These are phyloP conservation scores for Phyllotis vaccarum DNA, from an alignment of 2,797 vertebrate genomes.

Conservation along the genomic window DNA sequence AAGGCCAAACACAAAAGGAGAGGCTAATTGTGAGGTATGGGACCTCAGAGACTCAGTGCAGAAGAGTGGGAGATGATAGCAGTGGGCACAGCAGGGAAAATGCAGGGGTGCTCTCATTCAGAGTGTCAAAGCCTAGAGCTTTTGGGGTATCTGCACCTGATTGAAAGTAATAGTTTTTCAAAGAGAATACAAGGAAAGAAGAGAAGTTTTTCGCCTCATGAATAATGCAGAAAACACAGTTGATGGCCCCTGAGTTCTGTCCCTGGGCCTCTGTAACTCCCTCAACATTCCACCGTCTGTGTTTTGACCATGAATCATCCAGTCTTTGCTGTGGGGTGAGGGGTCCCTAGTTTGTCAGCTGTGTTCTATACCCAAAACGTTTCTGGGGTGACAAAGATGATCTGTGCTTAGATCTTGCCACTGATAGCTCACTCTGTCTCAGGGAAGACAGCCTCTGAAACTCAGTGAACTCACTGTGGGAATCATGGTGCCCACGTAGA, in stretches of 20 bases:
- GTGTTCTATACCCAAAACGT: background rate
- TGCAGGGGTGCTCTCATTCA: background rate
- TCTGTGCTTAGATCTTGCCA: conserved; percentile 8
- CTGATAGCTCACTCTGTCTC: background rate
- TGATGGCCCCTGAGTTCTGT: background rate
- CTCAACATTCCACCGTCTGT: background rate
- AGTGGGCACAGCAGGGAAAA: background rate
- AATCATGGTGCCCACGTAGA: background rate
- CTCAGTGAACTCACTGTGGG: background rate
- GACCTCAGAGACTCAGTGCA: background rate
- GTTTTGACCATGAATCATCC: background rate
- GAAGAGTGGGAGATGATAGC: background rate
- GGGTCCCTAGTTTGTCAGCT: background rate
- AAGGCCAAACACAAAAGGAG: background rate
- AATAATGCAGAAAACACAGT: background rate
- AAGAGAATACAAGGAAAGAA: background rate
- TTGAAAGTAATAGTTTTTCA: conserved; percentile 44
- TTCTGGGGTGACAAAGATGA: conserved; percentile 22
- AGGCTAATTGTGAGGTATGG: background rate
- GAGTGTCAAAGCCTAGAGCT: background rate
- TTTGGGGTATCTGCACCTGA: background rate
- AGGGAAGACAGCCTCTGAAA: background rate
- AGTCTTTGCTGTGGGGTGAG: background rate
- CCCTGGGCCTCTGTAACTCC: background rate
- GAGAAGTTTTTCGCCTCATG: background rate